phyloP scores from a whole-genome alignment of 1,140 invertebrate species.

The Procambarus virginalis region DNA sequence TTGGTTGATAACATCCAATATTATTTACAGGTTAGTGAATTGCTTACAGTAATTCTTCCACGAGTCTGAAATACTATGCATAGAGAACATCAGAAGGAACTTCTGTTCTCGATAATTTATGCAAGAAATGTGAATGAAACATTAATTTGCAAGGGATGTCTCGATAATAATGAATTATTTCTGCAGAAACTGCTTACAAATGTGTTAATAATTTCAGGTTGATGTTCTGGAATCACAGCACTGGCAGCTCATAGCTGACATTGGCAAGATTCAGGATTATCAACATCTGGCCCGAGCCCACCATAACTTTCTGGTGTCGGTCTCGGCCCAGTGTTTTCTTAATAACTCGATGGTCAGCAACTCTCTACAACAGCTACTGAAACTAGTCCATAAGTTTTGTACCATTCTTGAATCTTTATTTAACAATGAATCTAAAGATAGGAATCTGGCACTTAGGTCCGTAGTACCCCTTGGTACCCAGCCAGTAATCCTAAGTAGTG shows the following conservation, averaged over 20 bases:
- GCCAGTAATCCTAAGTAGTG: background rate
- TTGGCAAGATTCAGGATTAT: constrained; percentile 44
- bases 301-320: constrained; percentile 30
- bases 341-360: constrained; percentile 39
- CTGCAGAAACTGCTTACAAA: background rate
- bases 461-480: background rate
- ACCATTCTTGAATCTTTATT: constrained; percentile 12
- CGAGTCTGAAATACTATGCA: too few relatives aligned
- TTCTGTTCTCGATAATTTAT: too few relatives aligned
- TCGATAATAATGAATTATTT: too few relatives aligned
- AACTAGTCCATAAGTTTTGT: constrained; percentile 51
- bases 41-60: background rate
- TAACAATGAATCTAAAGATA: constrained; percentile 7
- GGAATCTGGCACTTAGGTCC: background rate
- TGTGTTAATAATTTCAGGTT: constrained; percentile 4
- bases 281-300: constrained; percentile 46
- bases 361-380: constrained; percentile 35
- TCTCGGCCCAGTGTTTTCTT: constrained; percentile 55
- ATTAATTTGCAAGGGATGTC: too few relatives aligned
- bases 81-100: too few relatives aligned
- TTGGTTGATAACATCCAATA: constrained; percentile 64
- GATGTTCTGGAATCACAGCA: constrained; percentile 63
- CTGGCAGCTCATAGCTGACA: constrained; percentile 43
- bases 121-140: too few relatives aligned
- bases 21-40: constrained; percentile 52